A percentile compares a stretch with the other conserved stretches of the same genome.
These are phyloP conservation scores for Saguinus imperator DNA, from an alignment of 2,113 vertebrate genomes.

Conservation along the genomic window DNA sequence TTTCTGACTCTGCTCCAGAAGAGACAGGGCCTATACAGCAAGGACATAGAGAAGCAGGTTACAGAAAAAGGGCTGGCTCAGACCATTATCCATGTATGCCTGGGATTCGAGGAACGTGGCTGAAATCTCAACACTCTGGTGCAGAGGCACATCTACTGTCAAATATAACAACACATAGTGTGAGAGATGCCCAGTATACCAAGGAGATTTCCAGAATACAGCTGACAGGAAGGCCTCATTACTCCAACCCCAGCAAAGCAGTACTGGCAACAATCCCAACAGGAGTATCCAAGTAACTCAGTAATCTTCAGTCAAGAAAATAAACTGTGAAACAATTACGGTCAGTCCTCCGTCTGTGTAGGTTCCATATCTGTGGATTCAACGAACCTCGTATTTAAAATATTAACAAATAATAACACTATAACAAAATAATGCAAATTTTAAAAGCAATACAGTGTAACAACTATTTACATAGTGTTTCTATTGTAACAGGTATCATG, in stretches of 20 bases:
- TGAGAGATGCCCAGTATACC: neutral
- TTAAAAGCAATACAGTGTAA: neutral
- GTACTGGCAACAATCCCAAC: neutral
- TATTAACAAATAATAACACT: neutral
- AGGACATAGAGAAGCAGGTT: neutral
- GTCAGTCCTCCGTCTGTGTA: neutral
- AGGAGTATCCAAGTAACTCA: neutral
- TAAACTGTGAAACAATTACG: neutral
- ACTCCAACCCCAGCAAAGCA: neutral
- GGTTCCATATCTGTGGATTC: neutral
- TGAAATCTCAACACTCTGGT: neutral
- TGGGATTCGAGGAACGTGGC: neutral
- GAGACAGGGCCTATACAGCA: neutral
- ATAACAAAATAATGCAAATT: neutral
- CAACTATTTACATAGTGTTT: neutral
- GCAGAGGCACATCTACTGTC: neutral
- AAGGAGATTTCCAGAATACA: neutral
- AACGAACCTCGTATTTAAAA: neutral
- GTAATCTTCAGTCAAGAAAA: neutral
- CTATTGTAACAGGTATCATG: neutral
- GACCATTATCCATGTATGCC: neutral
- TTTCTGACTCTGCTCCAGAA: neutral
- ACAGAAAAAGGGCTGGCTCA: neutral
- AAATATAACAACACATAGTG: neutral
- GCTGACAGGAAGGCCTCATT: neutral